Conservation (phyloP, 1,140 invertebrate genomes). For the Bombus turneri region DNA sequence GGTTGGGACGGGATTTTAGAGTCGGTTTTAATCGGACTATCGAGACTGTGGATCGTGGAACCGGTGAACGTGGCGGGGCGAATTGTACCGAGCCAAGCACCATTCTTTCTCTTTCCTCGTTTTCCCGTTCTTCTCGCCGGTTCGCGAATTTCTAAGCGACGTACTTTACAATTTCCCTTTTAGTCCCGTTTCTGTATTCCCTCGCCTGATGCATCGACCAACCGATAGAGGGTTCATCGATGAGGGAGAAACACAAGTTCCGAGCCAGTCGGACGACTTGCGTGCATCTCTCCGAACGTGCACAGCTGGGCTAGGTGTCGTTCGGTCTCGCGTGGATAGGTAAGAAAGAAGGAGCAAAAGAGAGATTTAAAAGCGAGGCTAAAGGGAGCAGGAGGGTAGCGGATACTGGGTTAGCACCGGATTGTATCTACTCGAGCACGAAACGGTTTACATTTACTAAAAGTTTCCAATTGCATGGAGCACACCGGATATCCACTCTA, state of each 20-base stretch:
- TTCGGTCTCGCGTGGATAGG: conserved; percentile 22
- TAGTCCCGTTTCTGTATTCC: background rate
- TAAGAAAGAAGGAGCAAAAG: conserved; percentile 50
- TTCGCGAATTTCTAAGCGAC: conserved; percentile 55
- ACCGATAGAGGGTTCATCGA: background rate
- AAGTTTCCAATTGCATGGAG: conserved; percentile 74
- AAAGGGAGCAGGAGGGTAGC: conserved; percentile 49
- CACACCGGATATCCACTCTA: conserved; percentile 73
- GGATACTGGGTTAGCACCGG: conserved; percentile 70
- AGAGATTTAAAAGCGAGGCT: conserved; percentile 53
- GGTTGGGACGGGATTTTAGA: conserved; percentile 73
- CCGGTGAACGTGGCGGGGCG: conserved; percentile 57
- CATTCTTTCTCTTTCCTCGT: background rate
- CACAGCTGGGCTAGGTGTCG: conserved; percentile 25
- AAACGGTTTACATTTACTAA: conserved; percentile 79
- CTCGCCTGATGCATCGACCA: background rate
- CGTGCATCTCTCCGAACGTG: background rate
- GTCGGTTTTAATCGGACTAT: conserved; percentile 76
- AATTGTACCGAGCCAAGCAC: conserved; percentile 30
- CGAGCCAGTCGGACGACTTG: background rate
- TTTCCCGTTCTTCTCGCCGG: conserved; percentile 1
- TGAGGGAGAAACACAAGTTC: conserved; percentile 6
- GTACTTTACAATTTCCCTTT: conserved; percentile 37
- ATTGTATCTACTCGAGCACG: conserved; percentile 75
- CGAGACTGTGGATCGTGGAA: conserved; percentile 44